These are phyloP conservation scores for Distichodus sexfasciatus DNA, from an alignment of 2,797 vertebrate species.

Conservation along the genomic window DNA sequence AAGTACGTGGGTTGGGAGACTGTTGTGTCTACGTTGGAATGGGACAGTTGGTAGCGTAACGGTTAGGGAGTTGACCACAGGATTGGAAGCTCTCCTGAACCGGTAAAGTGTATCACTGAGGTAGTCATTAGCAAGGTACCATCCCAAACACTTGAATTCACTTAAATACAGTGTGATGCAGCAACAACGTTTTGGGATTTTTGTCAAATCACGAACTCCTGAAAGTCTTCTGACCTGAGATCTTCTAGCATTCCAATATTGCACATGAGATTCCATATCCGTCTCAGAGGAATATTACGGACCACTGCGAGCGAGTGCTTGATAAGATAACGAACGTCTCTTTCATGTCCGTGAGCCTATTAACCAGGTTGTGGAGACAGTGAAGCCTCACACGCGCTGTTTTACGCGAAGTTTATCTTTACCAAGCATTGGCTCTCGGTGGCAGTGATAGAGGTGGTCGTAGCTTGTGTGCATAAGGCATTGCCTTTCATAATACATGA, in stretches of 20 bases:
- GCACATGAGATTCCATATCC: neutral
- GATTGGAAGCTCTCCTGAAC: no score
- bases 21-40: no score
- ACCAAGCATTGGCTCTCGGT: neutral
- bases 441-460: neutral
- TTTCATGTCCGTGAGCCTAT: neutral
- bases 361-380: neutral
- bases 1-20: no score
- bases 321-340: neutral
- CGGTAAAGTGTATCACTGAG: no score
- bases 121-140: no score
- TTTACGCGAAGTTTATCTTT: neutral
- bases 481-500: constrained; percentile 28
- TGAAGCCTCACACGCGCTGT: neutral
- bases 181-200: no score
- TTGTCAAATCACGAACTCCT: no score
- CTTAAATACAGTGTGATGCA: no score
- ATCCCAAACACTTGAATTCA: no score
- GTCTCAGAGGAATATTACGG: neutral
- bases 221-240: no score
- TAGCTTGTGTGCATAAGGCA: neutral
- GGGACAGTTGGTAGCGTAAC: no score
- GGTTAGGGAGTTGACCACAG: no score
- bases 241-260: neutral
- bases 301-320: neutral